These are phyloP conservation scores for Sitodiplosis mosellana DNA, from an alignment of 1,140 invertebrate genomes.

Conservation along the genomic window DNA sequence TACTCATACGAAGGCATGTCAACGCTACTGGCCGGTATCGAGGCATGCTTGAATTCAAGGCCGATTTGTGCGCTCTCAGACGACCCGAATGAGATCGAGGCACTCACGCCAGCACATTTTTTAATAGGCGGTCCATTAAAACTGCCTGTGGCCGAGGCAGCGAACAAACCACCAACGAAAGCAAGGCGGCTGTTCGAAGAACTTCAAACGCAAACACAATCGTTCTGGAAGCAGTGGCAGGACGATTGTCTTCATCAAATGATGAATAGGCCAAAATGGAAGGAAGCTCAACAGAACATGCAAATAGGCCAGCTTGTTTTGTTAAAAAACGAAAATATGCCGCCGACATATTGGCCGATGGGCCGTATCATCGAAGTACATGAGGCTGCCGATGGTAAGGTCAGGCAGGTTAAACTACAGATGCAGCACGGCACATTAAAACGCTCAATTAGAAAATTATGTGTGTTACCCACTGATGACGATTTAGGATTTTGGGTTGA, in stretches of 20 bases:
- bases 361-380: slow-evolving; percentile 12
- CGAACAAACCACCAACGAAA: not conserved
- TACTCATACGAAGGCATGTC: slow-evolving; percentile 12
- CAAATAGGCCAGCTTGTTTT: slow-evolving; percentile 17
- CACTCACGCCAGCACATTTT: slow-evolving; percentile 24
- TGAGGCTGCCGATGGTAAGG: slow-evolving; percentile 4
- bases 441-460: slow-evolving; percentile 10
- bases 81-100: slow-evolving; percentile 12
- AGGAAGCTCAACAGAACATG: slow-evolving; percentile 5
- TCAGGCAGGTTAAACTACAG: slow-evolving; percentile 3
- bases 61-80: slow-evolving; percentile 12
- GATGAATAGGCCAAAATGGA: slow-evolving; percentile 10
- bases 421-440: slow-evolving; percentile 9
- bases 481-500: too few relatives aligned
- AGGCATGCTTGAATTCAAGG: slow-evolving; percentile 13
- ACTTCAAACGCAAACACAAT: slow-evolving; percentile 4
- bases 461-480: slow-evolving; percentile 4
- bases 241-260: slow-evolving; percentile 9
- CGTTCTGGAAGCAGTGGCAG: slow-evolving; percentile 10
- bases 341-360: slow-evolving; percentile 15
- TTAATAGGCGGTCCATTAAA: slow-evolving; percentile 12
- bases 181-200: slow-evolving; percentile 3
- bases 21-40: slow-evolving; percentile 12
- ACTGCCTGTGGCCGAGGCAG: slow-evolving; percentile 9
- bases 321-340: slow-evolving; percentile 17